Base-by-base conservation (phyloP, 2,113 vertebrate species). In the Ictalurus furcatus region DNA sequence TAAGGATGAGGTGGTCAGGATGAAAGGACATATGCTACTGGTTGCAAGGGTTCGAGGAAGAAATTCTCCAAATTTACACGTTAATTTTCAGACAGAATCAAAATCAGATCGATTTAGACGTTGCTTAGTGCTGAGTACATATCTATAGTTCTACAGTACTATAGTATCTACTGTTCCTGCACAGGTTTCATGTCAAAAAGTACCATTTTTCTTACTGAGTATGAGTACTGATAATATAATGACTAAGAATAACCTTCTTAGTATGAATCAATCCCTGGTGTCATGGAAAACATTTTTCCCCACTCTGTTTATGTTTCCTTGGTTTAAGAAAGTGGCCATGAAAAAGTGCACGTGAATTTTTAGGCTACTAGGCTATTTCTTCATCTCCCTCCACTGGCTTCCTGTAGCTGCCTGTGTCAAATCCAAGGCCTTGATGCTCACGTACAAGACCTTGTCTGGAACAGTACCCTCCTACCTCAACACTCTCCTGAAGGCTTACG, bases 11-110 rank as follows among this genome's bases (percentile, higher is more conserved):
- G 44, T 67, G 71, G 48, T 71, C 56, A n/a, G 59, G 71, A 56
- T 84, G 67, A 82, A 21, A 73, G 73, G 76, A 84, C 30, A 87
- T 59, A 73, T 76, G 59, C 81, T 67, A 86, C 58, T 48, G 82
- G 89, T 54, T 61, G 48, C 81, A 34, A 71, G 73, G 44, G 82
- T 86, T 59, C 48, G 63, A 19, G 59, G 58, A 61, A 90, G 44
- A 16, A 44, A 52, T 90, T 74, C 89, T 63, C 59, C 30, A 34
- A 73, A 73, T 73, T 19, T 73, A 59, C 48, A 56, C 69, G 44
- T 63, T 56, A 21, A 71, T 74, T 84, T 65, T 83, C 48, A 52
- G 48, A 11, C 48, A 52, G 48, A 52, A 11, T 52, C 8, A 11
- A 52, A 52, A 9, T 52, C 9, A 52, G 48, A 52, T n/a, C 28